Evolutionary conservation across 2,113 vertebrate genomes (phyloP).

Genomic region (Cyprinodon variegatus): DNA sequence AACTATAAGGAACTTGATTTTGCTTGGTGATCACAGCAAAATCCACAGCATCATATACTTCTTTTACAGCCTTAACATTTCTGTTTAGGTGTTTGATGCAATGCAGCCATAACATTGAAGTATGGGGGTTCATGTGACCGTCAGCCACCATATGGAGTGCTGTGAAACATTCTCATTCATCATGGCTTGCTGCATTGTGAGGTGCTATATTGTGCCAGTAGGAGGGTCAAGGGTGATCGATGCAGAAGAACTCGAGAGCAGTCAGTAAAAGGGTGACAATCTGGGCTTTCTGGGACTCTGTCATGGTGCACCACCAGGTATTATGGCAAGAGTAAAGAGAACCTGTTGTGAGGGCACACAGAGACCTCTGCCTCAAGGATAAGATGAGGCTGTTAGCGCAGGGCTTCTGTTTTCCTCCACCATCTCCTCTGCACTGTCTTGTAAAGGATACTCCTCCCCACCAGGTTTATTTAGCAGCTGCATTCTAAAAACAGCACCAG

Average conservation of each 20-base stretch:
- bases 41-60: too few relatives aligned
- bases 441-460: constrained; percentile 7
- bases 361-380: constrained; percentile 55
- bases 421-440: constrained; percentile 25
- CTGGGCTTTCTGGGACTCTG: constrained; percentile 54
- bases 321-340: constrained; percentile 37
- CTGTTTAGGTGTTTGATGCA: not conserved
- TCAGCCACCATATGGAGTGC: constrained; percentile 33
- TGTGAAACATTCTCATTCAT: constrained; percentile 50
- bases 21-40: too few relatives aligned
- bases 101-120: not conserved
- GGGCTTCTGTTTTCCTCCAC: constrained; percentile 21
- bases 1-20: too few relatives aligned
- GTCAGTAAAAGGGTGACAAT: constrained; percentile 64
- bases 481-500: constrained; percentile 32
- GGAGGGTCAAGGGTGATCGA: constrained; percentile 65
- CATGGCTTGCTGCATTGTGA: constrained; percentile 55
- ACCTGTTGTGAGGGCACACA: constrained; percentile 18
- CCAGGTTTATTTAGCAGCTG: constrained; percentile 19
- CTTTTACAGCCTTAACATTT: not conserved
- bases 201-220: constrained; percentile 19
- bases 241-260: constrained; percentile 36
- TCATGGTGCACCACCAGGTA: constrained; percentile 36
- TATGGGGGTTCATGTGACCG: constrained; percentile 15
- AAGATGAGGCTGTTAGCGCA: constrained; percentile 19